Evolutionary conservation across 2,113 vertebrate species (phyloP).

Genomic region (Otocyon megalotis): DNA sequence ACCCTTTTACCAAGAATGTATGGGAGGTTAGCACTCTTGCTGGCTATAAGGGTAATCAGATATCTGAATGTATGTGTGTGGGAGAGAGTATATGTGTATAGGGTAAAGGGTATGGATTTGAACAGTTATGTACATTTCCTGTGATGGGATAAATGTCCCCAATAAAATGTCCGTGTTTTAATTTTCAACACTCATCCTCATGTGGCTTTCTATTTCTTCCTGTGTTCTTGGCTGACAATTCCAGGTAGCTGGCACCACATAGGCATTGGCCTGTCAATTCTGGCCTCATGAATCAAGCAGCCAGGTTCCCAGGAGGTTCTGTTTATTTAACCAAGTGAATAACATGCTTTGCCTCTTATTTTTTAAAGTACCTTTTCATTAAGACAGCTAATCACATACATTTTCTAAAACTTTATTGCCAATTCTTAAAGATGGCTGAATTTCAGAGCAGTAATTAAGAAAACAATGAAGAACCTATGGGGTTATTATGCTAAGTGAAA

Average conservation of each 20-base stretch:
- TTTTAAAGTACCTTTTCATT: conserved; percentile 39
- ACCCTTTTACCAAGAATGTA: background rate
- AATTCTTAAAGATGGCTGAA: conserved; percentile 62
- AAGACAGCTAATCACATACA: conserved; percentile 34
- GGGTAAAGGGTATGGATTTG: background rate
- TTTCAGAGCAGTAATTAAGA: conserved; percentile 52
- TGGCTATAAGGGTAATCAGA: background rate
- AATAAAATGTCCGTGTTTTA: background rate
- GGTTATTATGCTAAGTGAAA: background rate
- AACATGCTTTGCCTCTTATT: conserved; percentile 20
- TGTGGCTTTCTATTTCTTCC: background rate
- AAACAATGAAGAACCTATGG: background rate
- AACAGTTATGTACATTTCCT: background rate
- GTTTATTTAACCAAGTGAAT: conserved; percentile 54
- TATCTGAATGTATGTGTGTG: background rate
- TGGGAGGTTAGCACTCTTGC: conserved; percentile 1
- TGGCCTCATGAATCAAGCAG: background rate
- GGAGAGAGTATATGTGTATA: background rate
- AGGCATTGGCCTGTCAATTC: background rate
- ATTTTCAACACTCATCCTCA: background rate
- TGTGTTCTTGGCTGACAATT: background rate
- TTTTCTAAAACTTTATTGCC: conserved; percentile 48
- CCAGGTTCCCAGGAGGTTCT: background rate
- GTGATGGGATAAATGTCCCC: background rate
- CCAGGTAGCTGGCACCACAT: background rate